Conservation (phyloP, 2,797 vertebrate species). For the Prionace glauca region DNA sequence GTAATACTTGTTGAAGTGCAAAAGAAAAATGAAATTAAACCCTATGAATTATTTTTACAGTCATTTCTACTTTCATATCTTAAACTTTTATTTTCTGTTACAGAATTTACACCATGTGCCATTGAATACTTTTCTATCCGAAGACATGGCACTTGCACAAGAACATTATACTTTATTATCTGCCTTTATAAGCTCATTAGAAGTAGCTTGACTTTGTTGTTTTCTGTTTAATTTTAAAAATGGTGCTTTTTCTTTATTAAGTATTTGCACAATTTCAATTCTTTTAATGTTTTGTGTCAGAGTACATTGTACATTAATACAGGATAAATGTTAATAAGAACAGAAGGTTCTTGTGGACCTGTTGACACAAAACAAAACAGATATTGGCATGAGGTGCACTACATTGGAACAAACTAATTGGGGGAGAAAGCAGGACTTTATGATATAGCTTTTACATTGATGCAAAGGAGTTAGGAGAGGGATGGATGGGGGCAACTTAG, state of each 20-base stretch:
- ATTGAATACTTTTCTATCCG: neutral
- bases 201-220: neutral
- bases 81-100: slow-evolving; percentile 19
- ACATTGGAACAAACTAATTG: neutral
- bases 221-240: neutral
- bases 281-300: neutral
- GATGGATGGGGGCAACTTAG: neutral
- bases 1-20: neutral
- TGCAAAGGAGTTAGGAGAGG: neutral
- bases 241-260: slow-evolving; percentile 28
- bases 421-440: neutral
- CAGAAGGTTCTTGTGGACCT: neutral
- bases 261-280: neutral
- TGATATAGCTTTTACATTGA: neutral
- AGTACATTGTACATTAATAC: neutral
- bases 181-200: neutral
- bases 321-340: neutral
- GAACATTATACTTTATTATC: neutral
- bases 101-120: neutral
- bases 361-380: neutral
- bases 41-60: neutral
- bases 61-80: neutral
- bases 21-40: neutral
- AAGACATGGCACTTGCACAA: neutral
- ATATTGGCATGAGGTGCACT: neutral